Evolutionary conservation across 2,888 invertebrate genomes (phyloP).

Genomic region (Philonicus albiceps): DNA sequence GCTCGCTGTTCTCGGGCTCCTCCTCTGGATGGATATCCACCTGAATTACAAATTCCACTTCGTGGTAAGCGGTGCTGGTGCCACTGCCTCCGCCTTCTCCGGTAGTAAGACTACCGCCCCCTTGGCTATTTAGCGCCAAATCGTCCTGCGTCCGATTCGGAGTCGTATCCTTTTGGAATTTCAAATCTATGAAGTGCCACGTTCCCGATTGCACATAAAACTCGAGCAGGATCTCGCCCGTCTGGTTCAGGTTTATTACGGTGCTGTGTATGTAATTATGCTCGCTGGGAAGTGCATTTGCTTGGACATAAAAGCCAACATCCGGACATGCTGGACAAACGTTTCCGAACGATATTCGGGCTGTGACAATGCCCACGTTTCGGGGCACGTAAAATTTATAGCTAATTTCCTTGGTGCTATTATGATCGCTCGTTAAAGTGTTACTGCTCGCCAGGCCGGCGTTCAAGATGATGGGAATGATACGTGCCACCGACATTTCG

Average conservation of each 20-base stretch:
- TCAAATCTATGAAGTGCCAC: constrained; percentile 69
- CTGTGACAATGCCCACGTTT: constrained; percentile 57
- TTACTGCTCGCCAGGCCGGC: constrained; percentile 57
- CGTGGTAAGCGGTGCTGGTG: constrained; percentile 44
- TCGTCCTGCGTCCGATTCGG: constrained; percentile 43
- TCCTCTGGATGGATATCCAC: constrained; percentile 54
- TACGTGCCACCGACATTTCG: constrained; percentile 69
- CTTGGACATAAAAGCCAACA: constrained; percentile 65
- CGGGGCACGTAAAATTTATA: constrained; percentile 67
- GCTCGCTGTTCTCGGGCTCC: constrained; percentile 41
- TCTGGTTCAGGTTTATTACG: constrained; percentile 64
- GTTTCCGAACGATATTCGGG: constrained; percentile 58
- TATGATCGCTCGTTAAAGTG: constrained; percentile 56
- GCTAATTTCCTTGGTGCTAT: constrained; percentile 54
- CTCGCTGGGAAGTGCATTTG: constrained; percentile 66
- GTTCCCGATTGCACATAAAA: constrained; percentile 68
- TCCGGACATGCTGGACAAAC: constrained; percentile 64
- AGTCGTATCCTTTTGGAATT: constrained; percentile 53
- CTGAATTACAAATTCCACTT: constrained; percentile 55
- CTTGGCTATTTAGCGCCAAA: neutral
- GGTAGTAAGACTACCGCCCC: neutral
- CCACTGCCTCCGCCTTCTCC: neutral
- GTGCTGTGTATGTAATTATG: constrained; percentile 65
- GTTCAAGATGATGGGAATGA: constrained; percentile 59
- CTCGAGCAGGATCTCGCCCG: constrained; percentile 61